Evolutionary conservation across 2,888 invertebrate genomes (phyloP).

Genomic region (Troilus luridus): DNA sequence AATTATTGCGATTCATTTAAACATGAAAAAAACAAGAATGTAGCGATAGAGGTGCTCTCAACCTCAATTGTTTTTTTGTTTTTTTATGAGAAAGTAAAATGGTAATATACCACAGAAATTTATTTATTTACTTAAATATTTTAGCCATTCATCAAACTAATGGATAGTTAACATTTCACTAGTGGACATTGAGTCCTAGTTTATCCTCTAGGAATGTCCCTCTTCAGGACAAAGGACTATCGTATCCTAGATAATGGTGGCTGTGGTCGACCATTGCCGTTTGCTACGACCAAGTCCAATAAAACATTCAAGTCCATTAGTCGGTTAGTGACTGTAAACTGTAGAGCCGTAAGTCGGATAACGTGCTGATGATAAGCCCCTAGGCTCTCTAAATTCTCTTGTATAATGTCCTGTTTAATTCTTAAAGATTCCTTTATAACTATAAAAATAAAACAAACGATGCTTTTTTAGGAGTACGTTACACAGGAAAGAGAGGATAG

Average conservation of each 20-base stretch:
- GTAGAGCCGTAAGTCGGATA: background rate
- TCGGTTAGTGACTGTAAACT: background rate
- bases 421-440: background rate
- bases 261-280: background rate
- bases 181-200: background rate
- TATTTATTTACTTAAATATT: no score
- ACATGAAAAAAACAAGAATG: no score
- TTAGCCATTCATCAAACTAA: no score
- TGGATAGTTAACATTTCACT: background rate
- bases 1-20: no score
- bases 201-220: background rate
- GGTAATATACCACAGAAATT: no score
- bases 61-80: no score
- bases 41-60: no score
- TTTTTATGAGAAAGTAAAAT: no score
- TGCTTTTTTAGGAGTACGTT: no score
- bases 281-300: background rate
- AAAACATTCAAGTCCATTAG: background rate
- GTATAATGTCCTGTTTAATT: background rate
- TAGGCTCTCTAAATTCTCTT: background rate
- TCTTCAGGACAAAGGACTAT: background rate
- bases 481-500: no score
- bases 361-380: background rate
- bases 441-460: background rate
- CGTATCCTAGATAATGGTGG: background rate